Evolutionary conservation across 2,113 vertebrate species (phyloP).

Genomic region (Mugil cephalus): DNA sequence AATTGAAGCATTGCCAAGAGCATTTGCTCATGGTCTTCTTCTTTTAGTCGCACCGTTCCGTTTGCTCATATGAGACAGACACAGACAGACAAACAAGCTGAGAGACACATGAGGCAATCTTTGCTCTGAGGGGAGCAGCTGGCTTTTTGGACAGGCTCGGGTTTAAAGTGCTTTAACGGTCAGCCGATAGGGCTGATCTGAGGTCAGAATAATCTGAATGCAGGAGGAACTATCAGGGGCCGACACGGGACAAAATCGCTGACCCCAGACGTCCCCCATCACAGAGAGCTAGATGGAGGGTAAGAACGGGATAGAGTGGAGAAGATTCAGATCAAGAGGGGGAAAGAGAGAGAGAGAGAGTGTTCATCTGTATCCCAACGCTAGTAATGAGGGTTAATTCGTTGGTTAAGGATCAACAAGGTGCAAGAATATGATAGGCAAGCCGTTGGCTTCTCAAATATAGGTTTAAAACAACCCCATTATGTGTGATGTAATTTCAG

Average conservation of each 20-base stretch:
- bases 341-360: slow-evolving; percentile 29
- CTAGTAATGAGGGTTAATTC: slow-evolving; percentile 99
- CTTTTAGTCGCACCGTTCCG: slow-evolving; percentile 44
- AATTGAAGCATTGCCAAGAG: slow-evolving; percentile 62
- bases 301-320: slow-evolving; percentile 49
- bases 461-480: slow-evolving; percentile 96
- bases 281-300: slow-evolving; percentile 86
- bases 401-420: slow-evolving; percentile 96
- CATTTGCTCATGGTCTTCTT: slow-evolving; percentile 53
- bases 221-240: slow-evolving; percentile 90
- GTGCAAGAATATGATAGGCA: slow-evolving; percentile 96
- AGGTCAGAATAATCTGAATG: slow-evolving; percentile 93
- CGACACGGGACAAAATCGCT: slow-evolving; percentile 93
- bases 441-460: slow-evolving; percentile 93
- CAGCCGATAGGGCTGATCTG: slow-evolving; percentile 83
- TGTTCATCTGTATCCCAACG: slow-evolving; percentile 93
- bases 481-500: slow-evolving; percentile 84
- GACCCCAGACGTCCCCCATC: slow-evolving; percentile 95
- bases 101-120: slow-evolving; percentile 62
- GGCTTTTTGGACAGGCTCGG: slow-evolving; percentile 48
- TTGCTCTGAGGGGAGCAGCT: slow-evolving; percentile 66
- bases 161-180: slow-evolving; percentile 73
- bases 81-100: slow-evolving; percentile 57
- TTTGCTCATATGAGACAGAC: slow-evolving; percentile 32
- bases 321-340: slow-evolving; percentile 40